Conservation (phyloP, 2,113 vertebrate species). For the Eudorcas thomsonii region DNA sequence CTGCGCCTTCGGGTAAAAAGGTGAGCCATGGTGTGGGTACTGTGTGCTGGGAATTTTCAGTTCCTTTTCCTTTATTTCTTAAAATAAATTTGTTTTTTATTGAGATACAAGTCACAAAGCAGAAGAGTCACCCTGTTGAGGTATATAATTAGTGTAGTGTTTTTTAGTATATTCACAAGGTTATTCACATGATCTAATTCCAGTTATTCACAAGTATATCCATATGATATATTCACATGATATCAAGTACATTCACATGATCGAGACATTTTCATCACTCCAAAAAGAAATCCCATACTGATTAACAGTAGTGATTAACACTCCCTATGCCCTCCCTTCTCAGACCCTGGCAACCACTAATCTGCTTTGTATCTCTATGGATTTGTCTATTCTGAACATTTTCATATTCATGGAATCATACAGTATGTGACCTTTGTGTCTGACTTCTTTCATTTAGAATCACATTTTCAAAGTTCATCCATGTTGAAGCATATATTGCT, state of each 20-base stretch:
- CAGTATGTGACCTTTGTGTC: not conserved
- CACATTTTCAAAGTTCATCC: not conserved
- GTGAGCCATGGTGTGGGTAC: conserved; percentile 64
- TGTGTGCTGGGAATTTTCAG: not conserved
- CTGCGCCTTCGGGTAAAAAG: conserved; percentile 82
- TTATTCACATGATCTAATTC: not conserved
- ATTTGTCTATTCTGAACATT: not conserved
- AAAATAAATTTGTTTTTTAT: not conserved
- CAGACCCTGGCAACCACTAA: not conserved
- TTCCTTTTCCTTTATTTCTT: not conserved
- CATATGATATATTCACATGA: not conserved
- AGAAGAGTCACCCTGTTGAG: not conserved
- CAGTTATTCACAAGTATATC: not conserved
- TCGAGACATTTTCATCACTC: not conserved
- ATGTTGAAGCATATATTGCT: not conserved
- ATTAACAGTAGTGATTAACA: too few relatives aligned
- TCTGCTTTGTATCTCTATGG: not conserved
- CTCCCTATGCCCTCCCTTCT: not conserved
- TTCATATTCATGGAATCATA: not conserved
- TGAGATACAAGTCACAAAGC: not conserved
- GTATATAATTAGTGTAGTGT: not conserved
- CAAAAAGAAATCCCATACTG: not conserved
- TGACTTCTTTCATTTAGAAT: not conserved
- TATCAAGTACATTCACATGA: not conserved
- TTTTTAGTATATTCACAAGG: not conserved